phyloP scores from a whole-genome alignment of 2,888 invertebrate genomes.

The Atherix ibis region DNA sequence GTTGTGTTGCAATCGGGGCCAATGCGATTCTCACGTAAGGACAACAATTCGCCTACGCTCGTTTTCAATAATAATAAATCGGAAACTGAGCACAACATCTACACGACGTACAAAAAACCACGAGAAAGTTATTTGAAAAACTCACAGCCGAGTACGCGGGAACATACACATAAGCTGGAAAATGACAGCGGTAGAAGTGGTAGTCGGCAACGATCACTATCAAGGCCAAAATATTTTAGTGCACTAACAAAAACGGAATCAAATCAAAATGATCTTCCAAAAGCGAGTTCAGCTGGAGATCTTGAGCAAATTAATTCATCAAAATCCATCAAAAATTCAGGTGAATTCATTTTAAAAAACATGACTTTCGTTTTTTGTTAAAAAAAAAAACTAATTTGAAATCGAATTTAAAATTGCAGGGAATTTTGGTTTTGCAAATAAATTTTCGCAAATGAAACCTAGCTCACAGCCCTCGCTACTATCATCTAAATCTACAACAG shows the following conservation, averaged over 20 bases:
- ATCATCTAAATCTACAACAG: too few species aligned
- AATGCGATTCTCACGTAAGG: constrained; percentile 21
- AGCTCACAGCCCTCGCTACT: constrained; percentile 15
- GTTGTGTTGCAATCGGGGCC: too few species aligned
- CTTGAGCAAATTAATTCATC: constrained; percentile 14
- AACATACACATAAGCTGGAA: constrained; percentile 24
- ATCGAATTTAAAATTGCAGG: constrained; percentile 12
- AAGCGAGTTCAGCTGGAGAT: constrained; percentile 26
- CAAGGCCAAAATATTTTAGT: constrained; percentile 26
- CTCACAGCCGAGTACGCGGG: constrained; percentile 1
- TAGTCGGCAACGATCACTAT: constrained; percentile 21
- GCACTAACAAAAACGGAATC: constrained; percentile 19
- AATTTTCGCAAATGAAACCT: constrained; percentile 11
- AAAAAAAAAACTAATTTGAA: not conserved
- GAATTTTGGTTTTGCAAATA: constrained; percentile 15
- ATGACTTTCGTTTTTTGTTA: not conserved
- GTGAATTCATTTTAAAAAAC: not conserved
- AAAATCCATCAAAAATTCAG: not conserved
- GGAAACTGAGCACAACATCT: constrained; percentile 12
- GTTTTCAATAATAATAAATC: constrained; percentile 16
- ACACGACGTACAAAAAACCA: constrained; percentile 6
- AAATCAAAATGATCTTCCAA: constrained; percentile 10
- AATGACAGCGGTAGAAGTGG: constrained; percentile 15
- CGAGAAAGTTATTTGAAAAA: constrained; percentile 1
- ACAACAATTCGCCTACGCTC: constrained; percentile 12